Conservation (phyloP, 2,888 invertebrate genomes). For the Pedicia rivosa region DNA sequence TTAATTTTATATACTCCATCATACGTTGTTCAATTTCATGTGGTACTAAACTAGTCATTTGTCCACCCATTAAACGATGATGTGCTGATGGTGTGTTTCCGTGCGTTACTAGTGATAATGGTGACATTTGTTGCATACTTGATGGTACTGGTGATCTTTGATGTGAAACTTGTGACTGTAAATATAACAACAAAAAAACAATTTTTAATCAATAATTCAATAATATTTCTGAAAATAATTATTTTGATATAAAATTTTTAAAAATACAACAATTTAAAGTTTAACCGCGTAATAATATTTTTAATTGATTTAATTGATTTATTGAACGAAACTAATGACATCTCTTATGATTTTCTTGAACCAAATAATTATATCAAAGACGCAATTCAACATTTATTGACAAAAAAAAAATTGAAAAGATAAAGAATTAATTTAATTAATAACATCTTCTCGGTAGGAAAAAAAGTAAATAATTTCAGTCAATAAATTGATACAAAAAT, state of each 20-base stretch:
- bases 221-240: too few species aligned
- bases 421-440: background rate
- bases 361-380: too few species aligned
- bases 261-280: too few species aligned
- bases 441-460: background rate
- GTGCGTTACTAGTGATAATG: constrained; percentile 51
- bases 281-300: too few species aligned
- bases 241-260: too few species aligned
- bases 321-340: too few species aligned
- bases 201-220: too few species aligned
- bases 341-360: too few species aligned
- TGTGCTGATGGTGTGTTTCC: constrained; percentile 35
- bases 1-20: constrained; percentile 62
- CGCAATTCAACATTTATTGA: too few species aligned
- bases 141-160: constrained; percentile 43
- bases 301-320: too few species aligned
- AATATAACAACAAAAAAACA: constrained; percentile 11
- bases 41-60: constrained; percentile 42
- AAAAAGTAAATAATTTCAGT: too few species aligned
- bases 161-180: constrained; percentile 32
- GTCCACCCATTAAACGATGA: constrained; percentile 28
- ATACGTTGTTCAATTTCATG: constrained; percentile 63
- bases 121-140: constrained; percentile 52
- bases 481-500: too few species aligned
- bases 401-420: constrained; percentile 4